phyloP scores from a whole-genome alignment of 2,797 vertebrate genomes.

The Emys orbicularis region DNA sequence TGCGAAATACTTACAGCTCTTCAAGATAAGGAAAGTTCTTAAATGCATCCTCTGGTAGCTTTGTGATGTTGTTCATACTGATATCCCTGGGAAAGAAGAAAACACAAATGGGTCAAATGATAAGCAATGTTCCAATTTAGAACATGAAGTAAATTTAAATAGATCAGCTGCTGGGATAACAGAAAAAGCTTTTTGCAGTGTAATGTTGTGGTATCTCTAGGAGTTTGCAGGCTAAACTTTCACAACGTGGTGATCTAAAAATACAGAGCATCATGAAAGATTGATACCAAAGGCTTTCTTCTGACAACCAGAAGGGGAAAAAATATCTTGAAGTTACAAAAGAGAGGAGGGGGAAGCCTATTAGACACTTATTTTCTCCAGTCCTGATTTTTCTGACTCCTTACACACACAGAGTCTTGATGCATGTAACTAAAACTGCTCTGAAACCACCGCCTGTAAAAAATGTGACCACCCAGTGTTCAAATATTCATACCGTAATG shows the following conservation, averaged over 20 bases:
- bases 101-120: constrained; percentile 24
- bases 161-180: neutral
- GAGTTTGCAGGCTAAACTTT: neutral
- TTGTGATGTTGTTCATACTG: constrained; percentile 99
- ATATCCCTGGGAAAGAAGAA: constrained; percentile 88
- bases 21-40: constrained; percentile 95
- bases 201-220: neutral
- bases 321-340: neutral
- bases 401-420: neutral
- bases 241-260: neutral
- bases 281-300: neutral
- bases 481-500: constrained; percentile 31
- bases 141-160: neutral
- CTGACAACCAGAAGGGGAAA: neutral
- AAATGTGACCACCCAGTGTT: constrained; percentile 35
- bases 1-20: constrained; percentile 93
- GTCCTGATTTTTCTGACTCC: neutral
- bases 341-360: neutral
- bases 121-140: neutral
- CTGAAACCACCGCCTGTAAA: constrained; percentile 26
- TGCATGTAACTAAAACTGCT: neutral
- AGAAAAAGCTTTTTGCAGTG: neutral
- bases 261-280: neutral
- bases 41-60: constrained; percentile 94
- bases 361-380: neutral